Evolutionary conservation across 2,888 invertebrate genomes (phyloP), one percentile per base, ranked within the genome.

Genomic region (Lithodes maja): DNA sequence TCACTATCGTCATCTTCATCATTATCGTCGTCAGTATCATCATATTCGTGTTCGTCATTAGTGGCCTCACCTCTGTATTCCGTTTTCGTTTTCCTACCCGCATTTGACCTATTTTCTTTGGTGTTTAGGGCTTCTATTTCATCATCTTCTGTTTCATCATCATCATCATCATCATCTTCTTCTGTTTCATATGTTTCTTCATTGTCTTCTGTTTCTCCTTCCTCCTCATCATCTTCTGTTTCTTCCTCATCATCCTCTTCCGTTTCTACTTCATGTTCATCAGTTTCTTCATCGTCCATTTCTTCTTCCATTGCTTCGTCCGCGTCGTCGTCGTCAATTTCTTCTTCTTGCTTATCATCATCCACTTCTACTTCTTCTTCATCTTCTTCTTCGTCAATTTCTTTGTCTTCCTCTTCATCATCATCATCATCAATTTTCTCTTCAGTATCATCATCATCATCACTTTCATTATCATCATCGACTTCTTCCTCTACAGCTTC

Each of bases 1-100:
- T 82, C 75, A 9, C 75, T 75, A 82, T 69, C 61, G 2, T 74
- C 83, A 52, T 87, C 69, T 33, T 87, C 83, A 68, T 68, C 75
- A 94, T 95, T 94, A 94, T 95, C 95, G 94, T 95, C 95, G 92
- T 93, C 93, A 93, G 93, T 92, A 93, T 69, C 79, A 15, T 71
- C 79, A 9, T 49, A n/a, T 52, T 85, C 78, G 53, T 85, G 61
- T 5, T 71, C 75, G 71, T 77, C 77, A 69, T 53, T 55, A 84
- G n/a, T 77, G 69, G 2, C 82, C 12, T 75, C 69, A 61, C 17
- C 52, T 68, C 79, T 69, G 12, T 53, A 17, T 12, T 33, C 69
- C 53, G 33, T 69, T 80, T 61, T 49, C 15, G 17, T 3, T 15
- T 74, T 54, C 17, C 49, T 82, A 15, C 0, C 33, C 50, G 33